Percentiles rank a stretch among this genome's conserved stretches.
Evolutionary conservation across 2,113 vertebrate genomes (phyloP).

Genomic region (Herpailurus yagouaroundi): DNA sequence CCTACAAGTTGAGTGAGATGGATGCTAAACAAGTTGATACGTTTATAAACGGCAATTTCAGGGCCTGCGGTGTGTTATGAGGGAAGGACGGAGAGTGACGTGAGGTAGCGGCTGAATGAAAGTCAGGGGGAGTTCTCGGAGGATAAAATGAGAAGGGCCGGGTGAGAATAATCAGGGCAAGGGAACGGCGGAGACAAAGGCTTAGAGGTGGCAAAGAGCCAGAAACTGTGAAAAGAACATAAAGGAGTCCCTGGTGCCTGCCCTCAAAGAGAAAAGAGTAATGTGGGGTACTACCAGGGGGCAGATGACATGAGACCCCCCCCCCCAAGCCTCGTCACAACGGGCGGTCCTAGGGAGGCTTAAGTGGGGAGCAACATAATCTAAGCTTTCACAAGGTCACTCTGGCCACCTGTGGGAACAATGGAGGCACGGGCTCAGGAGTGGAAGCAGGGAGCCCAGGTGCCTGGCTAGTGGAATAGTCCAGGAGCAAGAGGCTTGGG

Average conservation of each 20-base stretch:
- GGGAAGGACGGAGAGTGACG: not conserved
- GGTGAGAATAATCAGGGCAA: not conserved
- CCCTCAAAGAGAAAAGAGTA: not conserved
- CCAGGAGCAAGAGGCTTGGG: not conserved
- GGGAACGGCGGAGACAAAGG: not conserved
- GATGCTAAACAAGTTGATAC: not conserved
- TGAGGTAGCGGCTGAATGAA: not conserved
- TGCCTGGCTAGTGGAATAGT: not conserved
- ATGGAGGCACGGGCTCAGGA: not conserved
- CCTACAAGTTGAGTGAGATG: not conserved
- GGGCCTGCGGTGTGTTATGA: not conserved
- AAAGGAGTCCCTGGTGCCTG: not conserved
- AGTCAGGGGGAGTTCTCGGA: not conserved
- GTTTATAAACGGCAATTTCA: not conserved
- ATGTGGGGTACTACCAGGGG: not conserved
- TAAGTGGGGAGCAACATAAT: not conserved
- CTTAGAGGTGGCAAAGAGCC: not conserved
- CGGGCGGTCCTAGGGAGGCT: not conserved
- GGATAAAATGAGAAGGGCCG: not conserved
- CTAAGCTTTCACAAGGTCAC: not conserved
- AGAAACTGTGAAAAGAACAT: not conserved
- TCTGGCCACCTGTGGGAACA: not conserved
- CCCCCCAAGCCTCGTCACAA: not conserved
- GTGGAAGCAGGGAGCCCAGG: not conserved
- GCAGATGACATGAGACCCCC: not conserved